Evolutionary conservation across 2,797 vertebrate species (phyloP), one percentile per base, ranked within the genome.

Genomic region (Enteromius anoplus): DNA sequence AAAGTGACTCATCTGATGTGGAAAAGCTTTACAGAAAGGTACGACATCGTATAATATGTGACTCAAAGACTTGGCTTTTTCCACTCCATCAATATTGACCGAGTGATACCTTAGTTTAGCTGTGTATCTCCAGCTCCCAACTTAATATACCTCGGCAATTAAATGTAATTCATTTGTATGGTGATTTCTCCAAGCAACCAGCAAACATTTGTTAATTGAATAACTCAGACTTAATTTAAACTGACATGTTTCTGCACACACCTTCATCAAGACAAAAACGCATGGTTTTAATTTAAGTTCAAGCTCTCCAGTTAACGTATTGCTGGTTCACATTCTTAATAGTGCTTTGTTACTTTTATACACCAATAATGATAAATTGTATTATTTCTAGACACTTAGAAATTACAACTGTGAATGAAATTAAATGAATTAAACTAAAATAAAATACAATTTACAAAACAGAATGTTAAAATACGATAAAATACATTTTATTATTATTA

Each of bases 1-100:
- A 73, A 77, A 88, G 84, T 85, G 76, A 90, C 86, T 93, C 87
- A 90, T 90, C 82, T 86, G 83, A 88, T 85, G 88, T 85, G 89
- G 69, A 86, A 53, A 55, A 70, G 29, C 55, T 80, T 65, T 80
- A 47, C 40, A 85, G 40, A 66, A 37, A 65, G 76, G 72, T 51
- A 64, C 6, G 29, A 21, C 55, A 83, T 81, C 78, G 86, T 85
- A 87, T 87, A 83, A 91, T 90, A 88, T 85, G 86, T 88, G 89
- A 90, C 84, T 89, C 87, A 85, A 83, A 89, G 15, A 88, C 88
- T 83, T 88, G 86, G 79, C 72, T 89, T 75, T 73, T 75, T 76
- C 73, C 71, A 14, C 60, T 80, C 42, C 29, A 37, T 51, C 29
- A 81, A 23, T 70, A 71, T 17, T 75, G 32, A 58, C 62, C 32